Percentiles rank a stretch among this genome's conserved stretches.
Conservation (phyloP, 2,797 vertebrate species). For the Arnoldichthys spilopterus region DNA sequence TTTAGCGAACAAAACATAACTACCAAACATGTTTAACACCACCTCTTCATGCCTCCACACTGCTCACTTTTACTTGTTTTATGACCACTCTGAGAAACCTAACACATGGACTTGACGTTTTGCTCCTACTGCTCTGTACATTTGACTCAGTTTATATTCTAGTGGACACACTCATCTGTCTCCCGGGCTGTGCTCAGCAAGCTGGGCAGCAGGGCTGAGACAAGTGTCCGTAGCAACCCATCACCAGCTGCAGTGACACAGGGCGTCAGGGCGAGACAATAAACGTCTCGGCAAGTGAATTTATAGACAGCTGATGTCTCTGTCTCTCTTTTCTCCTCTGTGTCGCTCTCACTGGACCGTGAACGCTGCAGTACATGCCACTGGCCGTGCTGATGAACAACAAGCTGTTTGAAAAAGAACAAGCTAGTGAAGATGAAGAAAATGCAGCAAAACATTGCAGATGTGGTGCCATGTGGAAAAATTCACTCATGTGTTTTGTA, state of each 20-base stretch:
- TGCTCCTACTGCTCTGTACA: slow-evolving; percentile 33
- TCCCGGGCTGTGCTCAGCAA: neutral
- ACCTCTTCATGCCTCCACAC: neutral
- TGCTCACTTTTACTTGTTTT: neutral
- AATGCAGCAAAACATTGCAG: neutral
- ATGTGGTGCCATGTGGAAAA: neutral
- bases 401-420: neutral
- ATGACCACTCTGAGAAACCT: slow-evolving; percentile 21
- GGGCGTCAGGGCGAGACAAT: slow-evolving; percentile 38
- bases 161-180: slow-evolving; percentile 19
- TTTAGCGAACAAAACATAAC: too few relatives aligned
- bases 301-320: slow-evolving; percentile 28
- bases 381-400: neutral
- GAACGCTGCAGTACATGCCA: neutral
- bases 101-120: slow-evolving; percentile 11
- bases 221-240: slow-evolving; percentile 28
- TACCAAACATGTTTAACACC: too few relatives aligned
- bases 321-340: neutral
- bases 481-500: too few relatives aligned
- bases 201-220: slow-evolving; percentile 10
- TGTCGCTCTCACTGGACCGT: neutral
- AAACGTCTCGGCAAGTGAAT: slow-evolving; percentile 42
- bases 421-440: neutral
- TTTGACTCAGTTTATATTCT: slow-evolving; percentile 31
- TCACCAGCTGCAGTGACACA: slow-evolving; percentile 27